phyloP scores from a whole-genome alignment of 2,113 vertebrate species.

The Serinus canaria region DNA sequence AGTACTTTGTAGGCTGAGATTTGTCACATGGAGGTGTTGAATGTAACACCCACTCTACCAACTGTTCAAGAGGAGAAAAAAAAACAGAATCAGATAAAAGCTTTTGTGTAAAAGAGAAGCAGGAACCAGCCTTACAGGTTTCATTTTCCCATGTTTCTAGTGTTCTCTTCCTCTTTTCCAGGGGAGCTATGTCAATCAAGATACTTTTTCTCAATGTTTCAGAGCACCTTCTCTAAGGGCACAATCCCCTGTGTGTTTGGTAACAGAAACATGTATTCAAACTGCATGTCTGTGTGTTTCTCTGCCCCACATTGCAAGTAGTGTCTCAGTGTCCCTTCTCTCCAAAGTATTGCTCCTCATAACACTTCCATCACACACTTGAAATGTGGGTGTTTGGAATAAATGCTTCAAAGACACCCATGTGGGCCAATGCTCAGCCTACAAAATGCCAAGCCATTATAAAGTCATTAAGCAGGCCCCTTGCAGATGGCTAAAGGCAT shows the following conservation, averaged over 20 bases:
- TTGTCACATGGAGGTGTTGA: slow-evolving; percentile 59
- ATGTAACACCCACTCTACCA: slow-evolving; percentile 63
- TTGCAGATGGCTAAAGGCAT: background rate
- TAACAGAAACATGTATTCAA: background rate
- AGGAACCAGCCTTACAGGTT: background rate
- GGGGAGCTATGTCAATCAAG: background rate
- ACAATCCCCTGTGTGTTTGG: fast-evolving
- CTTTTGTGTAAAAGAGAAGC: background rate
- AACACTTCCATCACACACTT: background rate
- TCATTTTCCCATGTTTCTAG: background rate
- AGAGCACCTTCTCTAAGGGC: background rate
- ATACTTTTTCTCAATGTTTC: background rate
- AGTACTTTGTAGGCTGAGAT: slow-evolving; percentile 62
- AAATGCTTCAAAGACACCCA: background rate
- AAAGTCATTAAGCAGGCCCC: background rate
- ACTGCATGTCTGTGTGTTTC: background rate
- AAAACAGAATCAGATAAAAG: background rate
- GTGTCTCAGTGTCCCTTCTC: background rate
- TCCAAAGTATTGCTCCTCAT: background rate
- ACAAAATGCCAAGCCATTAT: slow-evolving; percentile 18
- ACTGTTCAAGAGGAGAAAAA: slow-evolving; percentile 47
- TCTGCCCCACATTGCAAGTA: background rate
- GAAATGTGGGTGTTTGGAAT: background rate
- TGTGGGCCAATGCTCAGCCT: background rate
- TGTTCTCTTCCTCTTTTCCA: background rate